Evolutionary conservation across 1,140 invertebrate genomes (phyloP), one percentile per base, ranked within the genome.

Genomic region (Thaumatotibia leucotreta): DNA sequence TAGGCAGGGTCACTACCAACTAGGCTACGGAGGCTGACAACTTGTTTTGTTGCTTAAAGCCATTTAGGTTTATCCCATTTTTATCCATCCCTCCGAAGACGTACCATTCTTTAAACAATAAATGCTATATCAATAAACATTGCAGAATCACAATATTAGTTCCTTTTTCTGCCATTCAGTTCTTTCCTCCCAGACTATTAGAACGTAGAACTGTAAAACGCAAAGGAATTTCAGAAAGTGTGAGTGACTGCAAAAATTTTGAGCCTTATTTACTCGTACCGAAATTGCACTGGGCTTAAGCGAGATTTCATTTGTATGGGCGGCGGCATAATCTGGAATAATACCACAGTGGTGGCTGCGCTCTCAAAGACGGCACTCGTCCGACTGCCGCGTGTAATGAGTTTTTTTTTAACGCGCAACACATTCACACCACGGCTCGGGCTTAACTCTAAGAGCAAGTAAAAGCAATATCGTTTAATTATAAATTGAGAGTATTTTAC

Each of bases 291-390:
- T 88, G 84, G 76, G 79, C 85, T 90, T 90, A 90, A 90, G 86
- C 86, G 84, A 86, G 86, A 88, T 90, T 90, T 90, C 86, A 90
- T 90, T 90, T 90, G 88, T 90, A 90, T 90, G 77, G 85, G 85
- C 88, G 85, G 82, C 73, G 84, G 86, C 77, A 90, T 90, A 90
- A 89, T 90, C 88, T 89, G 85, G 83, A 88, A 90, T 90, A 88
- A 90, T 90, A 88, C 85, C 78, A 82, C 86, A 87, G 83, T 84
- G 80, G 86, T 84, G 85, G 83, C 83, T 84, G 83, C 83, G 78
- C 86, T 85, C 84, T 90, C 88, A 90, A 90, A 90, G 88, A 90
- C 86, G 88, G 74, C 88, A 88, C 88, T 89, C 88, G 86, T 84
- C 86, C 84, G 84, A 74, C 82, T 85, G 75, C 79, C 79, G 86